Evolutionary conservation across 1,140 invertebrate genomes (phyloP).

Genomic region (Cardiocondyla obscurior): DNA sequence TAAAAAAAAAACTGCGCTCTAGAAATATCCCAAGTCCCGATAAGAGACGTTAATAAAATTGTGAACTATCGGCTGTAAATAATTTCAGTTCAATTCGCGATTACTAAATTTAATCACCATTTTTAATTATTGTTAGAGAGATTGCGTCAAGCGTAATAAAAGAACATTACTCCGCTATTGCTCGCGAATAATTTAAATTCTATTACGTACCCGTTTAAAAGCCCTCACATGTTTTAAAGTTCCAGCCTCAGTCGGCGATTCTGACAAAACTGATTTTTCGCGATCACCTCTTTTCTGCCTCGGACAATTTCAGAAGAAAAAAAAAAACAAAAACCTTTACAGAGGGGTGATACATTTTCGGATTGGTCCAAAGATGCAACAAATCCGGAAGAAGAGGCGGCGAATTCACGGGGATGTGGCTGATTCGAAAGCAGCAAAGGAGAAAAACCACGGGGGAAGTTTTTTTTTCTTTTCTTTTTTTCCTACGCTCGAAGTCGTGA

Average conservation of each 20-base stretch:
- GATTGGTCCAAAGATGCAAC: slow-evolving; percentile 49
- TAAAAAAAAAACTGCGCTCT: slow-evolving; percentile 10
- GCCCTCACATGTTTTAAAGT: not conserved
- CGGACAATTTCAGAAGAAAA: slow-evolving; percentile 67
- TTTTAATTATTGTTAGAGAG: slow-evolving; percentile 24
- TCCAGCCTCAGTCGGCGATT: slow-evolving; percentile 29
- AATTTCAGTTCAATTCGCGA: not conserved
- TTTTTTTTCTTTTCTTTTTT: no score
- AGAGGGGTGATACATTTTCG: slow-evolving; percentile 22
- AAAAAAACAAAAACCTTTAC: no score
- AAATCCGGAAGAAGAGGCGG: slow-evolving; percentile 41
- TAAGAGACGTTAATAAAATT: slow-evolving; percentile 31
- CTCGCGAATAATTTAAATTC: not conserved
- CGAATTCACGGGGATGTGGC: slow-evolving; percentile 63
- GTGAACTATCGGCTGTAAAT: slow-evolving; percentile 11
- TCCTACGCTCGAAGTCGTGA: slow-evolving; percentile 75
- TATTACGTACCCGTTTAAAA: slow-evolving; percentile 24
- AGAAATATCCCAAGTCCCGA: not conserved
- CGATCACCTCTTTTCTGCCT: slow-evolving; percentile 18
- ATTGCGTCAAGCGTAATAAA: not conserved
- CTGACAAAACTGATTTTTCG: slow-evolving; percentile 59
- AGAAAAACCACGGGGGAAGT: slow-evolving; percentile 66
- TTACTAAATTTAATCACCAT: slow-evolving; percentile 29
- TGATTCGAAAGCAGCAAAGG: slow-evolving; percentile 63
- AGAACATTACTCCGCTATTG: not conserved